Evolutionary conservation across 2,113 vertebrate genomes (phyloP), one percentile per base, ranked within the genome.

Genomic region (Leptobrachium ailaonicum): DNA sequence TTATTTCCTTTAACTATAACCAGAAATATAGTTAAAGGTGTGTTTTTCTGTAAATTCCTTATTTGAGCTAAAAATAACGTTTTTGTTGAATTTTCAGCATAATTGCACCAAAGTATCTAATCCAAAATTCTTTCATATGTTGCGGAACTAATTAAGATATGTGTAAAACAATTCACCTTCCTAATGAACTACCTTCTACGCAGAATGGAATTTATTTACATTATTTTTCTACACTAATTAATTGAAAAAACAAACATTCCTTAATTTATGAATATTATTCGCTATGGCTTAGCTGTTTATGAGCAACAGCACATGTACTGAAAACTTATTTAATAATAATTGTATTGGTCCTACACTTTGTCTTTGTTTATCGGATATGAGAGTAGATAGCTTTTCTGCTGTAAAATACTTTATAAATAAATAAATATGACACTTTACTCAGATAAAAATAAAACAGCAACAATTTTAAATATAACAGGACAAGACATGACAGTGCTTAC

Each of bases 401-500:
- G 69, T 14, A 72, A 13, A 3, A 11, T 83, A 66, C 20, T 32
- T 32, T 32, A 1, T 32, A 32, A 32, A 32, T 32, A 32, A 32
- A 32, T 32, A 63, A 85, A 56, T 63, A 73, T 42, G 80, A 66
- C 66, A 83, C 64, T 85, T 80, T 66, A 83, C 78, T 69, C 78
- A 45, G 41, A 76, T 50, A 50, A 50, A 50, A 66, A 43, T 41
- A 71, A 86, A 87, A 86, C 86, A 86, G 85, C 63, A 76, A 82
- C 58, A 10, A 77, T 73, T 76, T 45, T 14, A 12, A 58, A 79
- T 87, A 86, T 82, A 83, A 79, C 82, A 82, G 10, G 10, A 0
- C 58, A 86, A 43, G 45, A 83, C 63, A 40, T 6, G 80, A 82
- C 82, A 83, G 76, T 72, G 6, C 6, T 77, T 32, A 14, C 86